Evolutionary conservation across 2,113 vertebrate species (phyloP).

Genomic region (Notarius quadriscutis): DNA sequence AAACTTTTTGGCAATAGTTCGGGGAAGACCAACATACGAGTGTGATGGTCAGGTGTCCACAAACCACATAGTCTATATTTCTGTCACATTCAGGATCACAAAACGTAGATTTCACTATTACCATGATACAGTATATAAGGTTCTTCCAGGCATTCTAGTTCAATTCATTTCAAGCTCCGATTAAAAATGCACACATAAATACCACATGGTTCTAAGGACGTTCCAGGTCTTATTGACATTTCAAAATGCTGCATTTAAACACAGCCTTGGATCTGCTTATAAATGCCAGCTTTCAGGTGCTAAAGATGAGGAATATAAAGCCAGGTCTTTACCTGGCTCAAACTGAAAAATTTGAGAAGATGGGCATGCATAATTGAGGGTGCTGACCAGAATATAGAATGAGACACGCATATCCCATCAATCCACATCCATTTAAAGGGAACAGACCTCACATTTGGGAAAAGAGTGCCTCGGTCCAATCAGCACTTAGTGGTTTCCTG

Average conservation of each 20-base stretch:
- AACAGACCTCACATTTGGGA: background rate
- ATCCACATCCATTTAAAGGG: conserved; percentile 1
- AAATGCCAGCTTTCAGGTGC: background rate
- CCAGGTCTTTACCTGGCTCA: conserved; percentile 19
- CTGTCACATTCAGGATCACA: background rate
- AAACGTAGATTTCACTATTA: conserved; percentile 9
- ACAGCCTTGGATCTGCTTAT: conserved; percentile 37
- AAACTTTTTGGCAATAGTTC: background rate
- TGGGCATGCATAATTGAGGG: conserved; percentile 6
- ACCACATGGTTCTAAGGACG: background rate
- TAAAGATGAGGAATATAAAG: conserved; percentile 22
- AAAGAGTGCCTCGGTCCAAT: conserved; percentile 7
- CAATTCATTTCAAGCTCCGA: conserved; percentile 19
- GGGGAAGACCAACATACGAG: background rate
- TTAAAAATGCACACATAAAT: conserved; percentile 26
- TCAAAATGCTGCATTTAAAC: conserved; percentile 36
- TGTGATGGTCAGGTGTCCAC: background rate
- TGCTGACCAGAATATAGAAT: background rate
- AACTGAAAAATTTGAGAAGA: conserved; percentile 28
- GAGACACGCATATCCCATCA: background rate
- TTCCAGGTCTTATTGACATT: conserved; percentile 20
- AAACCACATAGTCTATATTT: background rate
- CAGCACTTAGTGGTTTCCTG: conserved; percentile 3
- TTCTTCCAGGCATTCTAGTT: background rate
- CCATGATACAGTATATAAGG: conserved; percentile 14